Percentiles rank a stretch among this genome's conserved stretches.
These are phyloP conservation scores for Oreamnos americanus DNA, from an alignment of 2,113 vertebrate genomes.

Conservation along the genomic window DNA sequence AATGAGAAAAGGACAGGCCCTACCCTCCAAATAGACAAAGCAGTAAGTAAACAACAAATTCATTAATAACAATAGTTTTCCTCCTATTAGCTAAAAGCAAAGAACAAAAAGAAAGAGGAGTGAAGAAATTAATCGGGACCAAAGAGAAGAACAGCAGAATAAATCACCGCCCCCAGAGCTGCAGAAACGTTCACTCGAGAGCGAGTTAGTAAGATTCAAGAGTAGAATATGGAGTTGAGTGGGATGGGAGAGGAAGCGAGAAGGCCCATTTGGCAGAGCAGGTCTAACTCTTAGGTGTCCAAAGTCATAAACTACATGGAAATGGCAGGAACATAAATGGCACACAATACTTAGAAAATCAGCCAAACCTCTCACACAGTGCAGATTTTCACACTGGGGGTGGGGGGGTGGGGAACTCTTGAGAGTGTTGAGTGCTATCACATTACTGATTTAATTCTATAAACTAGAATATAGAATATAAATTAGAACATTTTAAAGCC, in stretches of 20 bases:
- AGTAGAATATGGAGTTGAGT: background rate
- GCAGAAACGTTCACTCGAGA: background rate
- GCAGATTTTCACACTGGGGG: background rate
- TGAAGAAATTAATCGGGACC: background rate
- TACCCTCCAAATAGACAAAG: background rate
- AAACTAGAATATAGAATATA: background rate
- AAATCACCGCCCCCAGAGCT: background rate
- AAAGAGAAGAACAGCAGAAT: background rate
- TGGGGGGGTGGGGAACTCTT: no score
- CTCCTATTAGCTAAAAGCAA: background rate
- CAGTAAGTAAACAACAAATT: background rate
- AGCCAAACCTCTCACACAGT: background rate
- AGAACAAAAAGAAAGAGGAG: background rate
- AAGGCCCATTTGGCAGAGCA: background rate
- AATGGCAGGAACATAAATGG: background rate
- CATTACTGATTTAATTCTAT: background rate
- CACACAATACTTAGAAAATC: background rate
- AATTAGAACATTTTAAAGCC: background rate
- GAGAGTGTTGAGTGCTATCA: background rate
- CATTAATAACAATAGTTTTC: background rate
- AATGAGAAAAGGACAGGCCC: background rate
- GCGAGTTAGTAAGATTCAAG: background rate
- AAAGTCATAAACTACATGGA: background rate
- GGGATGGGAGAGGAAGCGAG: no score
- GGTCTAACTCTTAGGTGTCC: background rate